phyloP scores from a whole-genome alignment of 2,888 invertebrate species.

The Physocephala rufipes region DNA sequence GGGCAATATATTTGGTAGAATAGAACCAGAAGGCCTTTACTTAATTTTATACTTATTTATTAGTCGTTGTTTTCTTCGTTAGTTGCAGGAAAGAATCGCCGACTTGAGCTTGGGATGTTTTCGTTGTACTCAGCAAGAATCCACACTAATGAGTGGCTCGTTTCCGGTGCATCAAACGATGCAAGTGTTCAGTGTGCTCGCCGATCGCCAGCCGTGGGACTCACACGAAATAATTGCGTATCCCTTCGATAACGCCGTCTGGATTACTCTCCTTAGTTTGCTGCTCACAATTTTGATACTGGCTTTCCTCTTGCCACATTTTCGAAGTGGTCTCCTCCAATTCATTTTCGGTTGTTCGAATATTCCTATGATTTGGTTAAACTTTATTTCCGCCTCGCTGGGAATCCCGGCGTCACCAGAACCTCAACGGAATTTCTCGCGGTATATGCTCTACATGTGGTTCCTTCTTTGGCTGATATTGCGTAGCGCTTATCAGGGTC shows the following conservation, averaged over 20 bases:
- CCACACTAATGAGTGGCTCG: constrained; percentile 43
- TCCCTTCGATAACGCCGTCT: constrained; percentile 48
- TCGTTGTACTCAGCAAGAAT: constrained; percentile 45
- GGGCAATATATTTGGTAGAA: constrained; percentile 44
- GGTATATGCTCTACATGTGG: constrained; percentile 55
- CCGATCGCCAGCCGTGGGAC: constrained; percentile 41
- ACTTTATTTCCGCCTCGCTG: constrained; percentile 39
- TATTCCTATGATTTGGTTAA: neutral
- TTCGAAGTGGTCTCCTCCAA: neutral
- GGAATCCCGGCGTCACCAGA: constrained; percentile 30
- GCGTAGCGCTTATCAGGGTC: constrained; percentile 57
- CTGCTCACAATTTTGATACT: constrained; percentile 26
- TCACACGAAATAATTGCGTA: constrained; percentile 47
- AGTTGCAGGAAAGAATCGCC: constrained; percentile 45
- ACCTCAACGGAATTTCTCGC: constrained; percentile 51
- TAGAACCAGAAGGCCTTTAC: neutral
- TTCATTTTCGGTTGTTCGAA: constrained; percentile 41
- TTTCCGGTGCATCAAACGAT: constrained; percentile 45
- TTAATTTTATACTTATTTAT: neutral
- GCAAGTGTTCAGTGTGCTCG: constrained; percentile 45
- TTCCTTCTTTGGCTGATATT: constrained; percentile 51
- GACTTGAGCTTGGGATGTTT: constrained; percentile 50
- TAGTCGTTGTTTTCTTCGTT: neutral
- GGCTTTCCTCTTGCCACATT: constrained; percentile 27
- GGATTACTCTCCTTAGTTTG: constrained; percentile 41